These are phyloP conservation scores for Atractosteus spatula DNA, from an alignment of 2,113 vertebrate genomes.

Conservation along the genomic window DNA sequence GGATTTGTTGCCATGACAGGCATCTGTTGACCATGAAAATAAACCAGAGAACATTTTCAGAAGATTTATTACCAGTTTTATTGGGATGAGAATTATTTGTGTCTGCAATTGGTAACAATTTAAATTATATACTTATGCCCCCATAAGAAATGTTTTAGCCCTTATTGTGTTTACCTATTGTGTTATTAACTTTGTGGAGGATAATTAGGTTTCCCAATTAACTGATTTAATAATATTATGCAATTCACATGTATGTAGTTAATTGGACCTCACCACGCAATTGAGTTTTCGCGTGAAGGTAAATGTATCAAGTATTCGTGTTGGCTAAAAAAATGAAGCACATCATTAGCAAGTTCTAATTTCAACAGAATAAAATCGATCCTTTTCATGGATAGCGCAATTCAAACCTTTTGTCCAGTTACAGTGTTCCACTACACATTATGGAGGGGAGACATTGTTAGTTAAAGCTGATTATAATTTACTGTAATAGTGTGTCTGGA, in stretches of 20 bases:
- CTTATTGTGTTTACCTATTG: too few relatives aligned
- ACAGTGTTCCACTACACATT: slow-evolving; percentile 30
- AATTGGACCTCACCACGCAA: slow-evolving; percentile 28
- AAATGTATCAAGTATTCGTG: slow-evolving; percentile 36
- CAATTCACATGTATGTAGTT: slow-evolving; percentile 24
- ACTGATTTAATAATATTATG: too few relatives aligned
- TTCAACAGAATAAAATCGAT: background rate
- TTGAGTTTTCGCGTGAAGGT: slow-evolving; percentile 32
- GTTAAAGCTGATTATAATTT: slow-evolving; percentile 25
- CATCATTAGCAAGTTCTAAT: slow-evolving; percentile 23
- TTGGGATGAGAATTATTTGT: too few relatives aligned
- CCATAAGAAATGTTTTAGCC: too few relatives aligned
- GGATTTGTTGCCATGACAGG: too few relatives aligned
- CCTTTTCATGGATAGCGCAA: slow-evolving; percentile 23
- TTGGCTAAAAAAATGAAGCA: slow-evolving; percentile 23
- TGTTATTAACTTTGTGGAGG: too few relatives aligned
- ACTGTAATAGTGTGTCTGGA: slow-evolving; percentile 31
- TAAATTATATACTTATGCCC: too few relatives aligned
- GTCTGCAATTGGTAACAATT: too few relatives aligned
- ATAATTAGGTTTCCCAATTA: too few relatives aligned
- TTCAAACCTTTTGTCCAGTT: slow-evolving; percentile 18
- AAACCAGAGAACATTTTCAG: too few relatives aligned
- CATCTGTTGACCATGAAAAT: too few relatives aligned
- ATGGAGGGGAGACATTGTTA: slow-evolving; percentile 24
- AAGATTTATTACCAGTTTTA: too few relatives aligned